phyloP scores from a whole-genome alignment of 2,888 invertebrate genomes.

The Scaptodrosophila latifasciaeformis region DNA sequence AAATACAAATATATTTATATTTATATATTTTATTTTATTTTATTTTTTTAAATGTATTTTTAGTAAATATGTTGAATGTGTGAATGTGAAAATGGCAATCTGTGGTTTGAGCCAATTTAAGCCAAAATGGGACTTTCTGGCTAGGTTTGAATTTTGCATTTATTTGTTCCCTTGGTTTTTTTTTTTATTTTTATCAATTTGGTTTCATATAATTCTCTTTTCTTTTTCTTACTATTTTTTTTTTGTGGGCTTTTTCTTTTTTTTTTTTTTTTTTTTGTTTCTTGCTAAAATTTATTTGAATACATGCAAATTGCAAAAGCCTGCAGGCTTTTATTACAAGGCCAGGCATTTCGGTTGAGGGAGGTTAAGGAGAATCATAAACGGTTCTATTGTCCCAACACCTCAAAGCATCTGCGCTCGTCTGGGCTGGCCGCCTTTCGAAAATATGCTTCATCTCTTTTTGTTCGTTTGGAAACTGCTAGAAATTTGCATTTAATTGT shows the following conservation, averaged over 20 bases:
- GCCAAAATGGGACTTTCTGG: neutral
- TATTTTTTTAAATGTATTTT: neutral
- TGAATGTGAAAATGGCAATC: neutral
- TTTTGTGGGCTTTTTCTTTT: neutral
- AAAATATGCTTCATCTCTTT: constrained; percentile 3
- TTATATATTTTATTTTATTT: neutral
- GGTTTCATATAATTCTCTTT: neutral
- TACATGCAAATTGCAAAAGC: constrained; percentile 4
- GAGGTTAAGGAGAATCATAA: too few relatives aligned
- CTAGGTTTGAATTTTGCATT: constrained; percentile 3
- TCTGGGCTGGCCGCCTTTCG: neutral
- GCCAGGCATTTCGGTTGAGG: too few relatives aligned
- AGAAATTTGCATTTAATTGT: constrained; percentile 22
- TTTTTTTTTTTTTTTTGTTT: neutral
- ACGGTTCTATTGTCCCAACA: too few relatives aligned
- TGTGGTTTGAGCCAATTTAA: constrained; percentile 1
- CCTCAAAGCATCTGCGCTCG: too few relatives aligned
- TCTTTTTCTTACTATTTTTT: neutral
- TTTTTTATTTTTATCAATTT: neutral
- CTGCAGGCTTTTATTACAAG: too few relatives aligned
- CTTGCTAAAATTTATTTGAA: constrained; percentile 1
- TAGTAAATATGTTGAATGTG: neutral
- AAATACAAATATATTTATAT: neutral
- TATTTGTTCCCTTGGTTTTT: too few relatives aligned
- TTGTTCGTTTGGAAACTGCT: constrained; percentile 4